Base-by-base conservation (phyloP, 2,113 vertebrate species). In the Pelecanoides urinatrix region DNA sequence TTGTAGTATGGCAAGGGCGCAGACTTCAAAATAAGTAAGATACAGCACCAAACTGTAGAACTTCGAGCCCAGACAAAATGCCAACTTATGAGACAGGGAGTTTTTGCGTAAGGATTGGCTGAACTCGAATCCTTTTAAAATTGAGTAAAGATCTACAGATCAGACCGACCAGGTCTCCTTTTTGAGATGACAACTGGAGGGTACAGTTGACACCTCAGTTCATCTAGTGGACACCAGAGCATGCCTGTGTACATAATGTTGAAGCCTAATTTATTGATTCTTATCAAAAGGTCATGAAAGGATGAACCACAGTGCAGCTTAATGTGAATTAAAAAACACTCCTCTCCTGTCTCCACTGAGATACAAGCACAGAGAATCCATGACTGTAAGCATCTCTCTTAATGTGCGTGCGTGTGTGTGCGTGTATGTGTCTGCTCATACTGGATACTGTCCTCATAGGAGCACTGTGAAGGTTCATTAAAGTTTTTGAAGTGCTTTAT, bases 381-480 rank as follows among this genome's bases (percentile, higher is more conserved):
- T 3, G 5, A 25, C 36, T 81, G 16, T 87, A 87, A 87, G 66
- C 56, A n/a, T 82, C 66, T 88, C 77, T 81, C 38, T 84, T 62
- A 78, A 44, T 68, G 72, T n/a, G 29, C 1, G 68, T n/a, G 29
- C 2, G 0, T 25, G 45, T 66, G 40, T 36, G 50, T 30, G 25
- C 6, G 0, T 61, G 38, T 73, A 0, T 76, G 11, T 30, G n/a
- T 92, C 42, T 87, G 47, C 80, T 92, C 34, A 21, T 36, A 23
- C 26, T 79, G 66, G 30, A 62, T 87, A 75, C 77, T 93, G 89
- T 85, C 66, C 94, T 97, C 84, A 29, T 3, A 94, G 93, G 94
- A 96, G 87, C 77, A 85, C 77, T 96, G n/a, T 34, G 81, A 81
- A 66, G 81, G 84, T 85, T 96, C 90, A 82, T 79, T 90, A 65